phyloP scores from a whole-genome alignment of 2,113 vertebrate genomes.

The Platichthys stellatus region DNA sequence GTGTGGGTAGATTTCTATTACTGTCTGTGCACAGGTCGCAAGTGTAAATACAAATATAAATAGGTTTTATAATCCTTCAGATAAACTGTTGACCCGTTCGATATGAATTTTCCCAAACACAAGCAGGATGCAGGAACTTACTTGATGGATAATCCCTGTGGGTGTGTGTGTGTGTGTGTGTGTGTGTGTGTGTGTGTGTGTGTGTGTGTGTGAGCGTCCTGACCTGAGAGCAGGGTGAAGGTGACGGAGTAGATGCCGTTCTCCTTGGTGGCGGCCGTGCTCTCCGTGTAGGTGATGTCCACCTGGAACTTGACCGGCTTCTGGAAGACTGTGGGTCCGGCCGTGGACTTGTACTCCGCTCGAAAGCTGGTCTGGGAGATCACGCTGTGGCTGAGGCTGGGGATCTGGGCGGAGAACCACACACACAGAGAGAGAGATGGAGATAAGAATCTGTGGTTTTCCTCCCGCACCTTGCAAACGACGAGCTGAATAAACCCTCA shows the following conservation, averaged over 20 bases:
- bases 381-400: constrained; percentile 98
- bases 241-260: constrained; percentile 99
- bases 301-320: constrained; percentile 99
- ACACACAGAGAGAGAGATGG: constrained; percentile 9
- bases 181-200: too few relatives aligned
- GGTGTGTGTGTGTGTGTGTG: too few relatives aligned
- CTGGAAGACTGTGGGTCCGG: constrained; percentile 98
- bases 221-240: constrained; percentile 98
- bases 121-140: background rate
- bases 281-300: constrained; percentile 99
- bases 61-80: background rate
- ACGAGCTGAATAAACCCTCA: constrained; percentile 65
- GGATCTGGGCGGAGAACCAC: constrained; percentile 81
- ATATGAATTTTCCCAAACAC: background rate
- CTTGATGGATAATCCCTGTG: too few relatives aligned
- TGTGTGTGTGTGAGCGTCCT: constrained; percentile 25
- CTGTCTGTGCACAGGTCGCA: background rate
- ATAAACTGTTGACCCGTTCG: background rate
- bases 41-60: background rate
- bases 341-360: constrained; percentile 97
- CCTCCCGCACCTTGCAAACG: constrained; percentile 39
- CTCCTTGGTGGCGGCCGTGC: constrained; percentile 92
- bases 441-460: constrained; percentile 25
- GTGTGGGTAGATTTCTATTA: too few relatives aligned
- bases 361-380: constrained; percentile 99